phyloP scores from a whole-genome alignment of 2,113 vertebrate genomes.

The Pterocles burchelli region DNA sequence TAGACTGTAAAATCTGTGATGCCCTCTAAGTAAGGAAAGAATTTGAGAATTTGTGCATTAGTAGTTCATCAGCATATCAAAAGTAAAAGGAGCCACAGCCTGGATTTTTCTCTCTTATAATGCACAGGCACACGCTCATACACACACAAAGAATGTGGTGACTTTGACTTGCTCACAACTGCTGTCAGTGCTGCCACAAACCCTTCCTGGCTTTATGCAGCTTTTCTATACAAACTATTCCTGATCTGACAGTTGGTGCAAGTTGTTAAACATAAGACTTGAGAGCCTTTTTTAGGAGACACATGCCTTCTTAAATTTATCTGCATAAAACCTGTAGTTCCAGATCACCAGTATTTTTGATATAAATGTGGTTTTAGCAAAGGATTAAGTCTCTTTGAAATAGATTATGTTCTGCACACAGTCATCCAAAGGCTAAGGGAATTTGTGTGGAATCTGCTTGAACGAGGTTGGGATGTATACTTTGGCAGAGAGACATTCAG shows the following conservation, averaged over 20 bases:
- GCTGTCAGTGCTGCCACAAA: neutral
- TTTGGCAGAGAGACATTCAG: neutral
- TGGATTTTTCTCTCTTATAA: neutral
- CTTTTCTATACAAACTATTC: neutral
- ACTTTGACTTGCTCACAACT: neutral
- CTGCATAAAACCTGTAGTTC: neutral
- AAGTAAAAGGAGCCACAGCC: neutral
- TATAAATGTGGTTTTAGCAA: slow-evolving; percentile 35
- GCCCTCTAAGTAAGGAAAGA: neutral
- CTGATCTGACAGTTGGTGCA: neutral
- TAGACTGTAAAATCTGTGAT: neutral
- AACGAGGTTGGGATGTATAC: neutral
- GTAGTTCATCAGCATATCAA: neutral
- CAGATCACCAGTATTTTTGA: neutral
- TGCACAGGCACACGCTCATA: accelerated
- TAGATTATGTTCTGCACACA: neutral
- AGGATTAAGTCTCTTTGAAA: slow-evolving; percentile 50
- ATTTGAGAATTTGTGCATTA: neutral
- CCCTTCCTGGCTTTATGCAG: neutral
- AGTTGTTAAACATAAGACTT: neutral
- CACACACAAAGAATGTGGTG: accelerated
- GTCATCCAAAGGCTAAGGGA: neutral
- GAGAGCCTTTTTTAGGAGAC: neutral
- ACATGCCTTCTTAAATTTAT: slow-evolving; percentile 26
- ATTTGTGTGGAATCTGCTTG: neutral